phyloP scores from a whole-genome alignment of 2,797 vertebrate species.

The Prunella strophiata region DNA sequence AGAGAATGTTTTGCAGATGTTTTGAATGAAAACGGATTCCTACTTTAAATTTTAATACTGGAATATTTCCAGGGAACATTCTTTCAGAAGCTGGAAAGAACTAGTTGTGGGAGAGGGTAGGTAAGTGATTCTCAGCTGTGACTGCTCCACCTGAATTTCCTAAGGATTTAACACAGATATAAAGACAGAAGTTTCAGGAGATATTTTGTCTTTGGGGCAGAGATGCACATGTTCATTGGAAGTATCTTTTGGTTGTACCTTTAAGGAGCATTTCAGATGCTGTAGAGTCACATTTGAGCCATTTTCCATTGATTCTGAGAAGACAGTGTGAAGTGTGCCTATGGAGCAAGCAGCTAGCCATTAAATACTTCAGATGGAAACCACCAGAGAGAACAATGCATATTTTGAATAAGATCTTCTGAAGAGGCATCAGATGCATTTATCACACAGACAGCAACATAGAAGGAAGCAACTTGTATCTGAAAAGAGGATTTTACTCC shows the following conservation, averaged over 20 bases:
- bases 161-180: not conserved
- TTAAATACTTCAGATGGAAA: not conserved
- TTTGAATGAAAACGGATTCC: not conserved
- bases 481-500: not conserved
- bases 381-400: not conserved
- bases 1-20: not conserved
- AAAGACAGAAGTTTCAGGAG: not conserved
- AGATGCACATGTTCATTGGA: not conserved
- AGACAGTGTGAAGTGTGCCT: not conserved
- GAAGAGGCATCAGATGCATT: not conserved
- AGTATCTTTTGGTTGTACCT: not conserved
- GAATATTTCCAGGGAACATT: not conserved
- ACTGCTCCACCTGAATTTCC: not conserved
- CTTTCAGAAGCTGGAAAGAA: not conserved
- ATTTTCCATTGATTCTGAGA: not conserved
- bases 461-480: not conserved
- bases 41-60: not conserved
- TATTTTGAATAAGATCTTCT: not conserved
- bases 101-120: not conserved
- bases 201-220: not conserved
- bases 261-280: not conserved
- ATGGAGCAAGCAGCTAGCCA: not conserved
- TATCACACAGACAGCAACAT: not conserved
- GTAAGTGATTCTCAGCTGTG: not conserved
- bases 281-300: not conserved